These are phyloP conservation scores for Gambusia affinis DNA, from an alignment of 2,113 vertebrate species.

Conservation along the genomic window DNA sequence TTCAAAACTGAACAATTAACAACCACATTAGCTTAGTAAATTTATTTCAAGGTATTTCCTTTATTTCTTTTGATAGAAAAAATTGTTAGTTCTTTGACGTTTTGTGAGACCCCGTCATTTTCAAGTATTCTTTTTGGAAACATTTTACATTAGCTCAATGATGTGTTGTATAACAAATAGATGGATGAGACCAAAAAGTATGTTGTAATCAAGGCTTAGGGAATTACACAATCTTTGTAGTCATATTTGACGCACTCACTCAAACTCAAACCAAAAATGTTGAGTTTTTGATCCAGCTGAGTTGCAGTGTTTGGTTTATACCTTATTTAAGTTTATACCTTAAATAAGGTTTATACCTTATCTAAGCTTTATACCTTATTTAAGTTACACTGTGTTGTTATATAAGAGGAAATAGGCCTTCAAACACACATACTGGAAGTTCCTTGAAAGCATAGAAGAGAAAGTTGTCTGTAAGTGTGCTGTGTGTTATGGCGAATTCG, in stretches of 20 bases:
- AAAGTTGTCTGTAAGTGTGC: background rate
- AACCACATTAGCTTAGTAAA: too few species aligned
- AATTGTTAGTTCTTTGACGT: too few species aligned
- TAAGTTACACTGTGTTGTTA: background rate
- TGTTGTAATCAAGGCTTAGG: background rate
- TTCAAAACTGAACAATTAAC: too few species aligned
- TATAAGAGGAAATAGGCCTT: background rate
- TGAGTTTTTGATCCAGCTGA: background rate
- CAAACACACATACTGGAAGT: background rate
- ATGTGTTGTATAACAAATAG: too few species aligned
- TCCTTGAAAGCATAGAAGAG: constrained; percentile 10
- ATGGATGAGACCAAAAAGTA: background rate
- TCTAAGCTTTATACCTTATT: background rate
- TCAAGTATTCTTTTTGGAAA: too few species aligned
- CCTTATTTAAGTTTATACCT: background rate
- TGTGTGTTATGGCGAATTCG: constrained; percentile 19
- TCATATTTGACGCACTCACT: background rate
- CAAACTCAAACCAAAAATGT: background rate
- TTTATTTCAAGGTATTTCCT: too few species aligned
- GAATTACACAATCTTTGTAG: background rate
- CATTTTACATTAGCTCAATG: too few species aligned
- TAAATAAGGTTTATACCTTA: too few species aligned
- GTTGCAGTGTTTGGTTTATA: background rate
- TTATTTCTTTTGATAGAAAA: too few species aligned
- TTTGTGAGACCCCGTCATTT: too few species aligned